A percentile compares a stretch with the other conserved stretches of the same genome.
Evolutionary conservation across 2,888 invertebrate species (phyloP).

Genomic region (Campaea margaritaria): DNA sequence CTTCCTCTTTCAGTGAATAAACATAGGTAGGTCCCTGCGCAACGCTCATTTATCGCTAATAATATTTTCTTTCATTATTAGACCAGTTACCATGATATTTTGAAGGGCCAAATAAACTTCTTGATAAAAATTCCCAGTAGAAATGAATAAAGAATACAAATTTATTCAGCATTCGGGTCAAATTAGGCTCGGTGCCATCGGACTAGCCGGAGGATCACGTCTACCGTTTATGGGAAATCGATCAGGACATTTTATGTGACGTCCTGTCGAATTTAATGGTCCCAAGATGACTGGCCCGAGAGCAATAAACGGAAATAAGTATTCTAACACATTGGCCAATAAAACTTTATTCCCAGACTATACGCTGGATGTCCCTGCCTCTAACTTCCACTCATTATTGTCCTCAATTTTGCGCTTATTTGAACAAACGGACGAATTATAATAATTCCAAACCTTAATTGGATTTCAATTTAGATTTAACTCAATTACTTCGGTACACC

Average conservation of each 20-base stretch:
- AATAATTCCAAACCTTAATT: constrained; percentile 49
- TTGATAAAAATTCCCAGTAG: constrained; percentile 6
- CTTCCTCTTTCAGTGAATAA: constrained; percentile 9
- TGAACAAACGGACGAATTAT: constrained; percentile 29
- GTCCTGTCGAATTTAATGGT: constrained; percentile 81
- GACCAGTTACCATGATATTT: too few species aligned
- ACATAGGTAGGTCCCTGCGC: neutral
- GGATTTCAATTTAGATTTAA: constrained; percentile 47
- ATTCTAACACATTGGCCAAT: constrained; percentile 79
- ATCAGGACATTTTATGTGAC: constrained; percentile 81
- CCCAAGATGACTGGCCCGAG: constrained; percentile 77
- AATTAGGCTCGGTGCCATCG: constrained; percentile 71
- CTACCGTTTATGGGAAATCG: constrained; percentile 83
- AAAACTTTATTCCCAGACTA: constrained; percentile 73
- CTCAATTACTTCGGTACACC: constrained; percentile 13
- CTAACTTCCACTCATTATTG: constrained; percentile 28
- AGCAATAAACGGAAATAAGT: constrained; percentile 80
- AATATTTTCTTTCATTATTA: neutral
- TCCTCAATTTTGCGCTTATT: constrained; percentile 22
- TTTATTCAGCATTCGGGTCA: constrained; percentile 49
- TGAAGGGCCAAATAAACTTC: too few species aligned
- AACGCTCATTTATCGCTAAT: neutral
- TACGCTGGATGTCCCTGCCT: constrained; percentile 49
- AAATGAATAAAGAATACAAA: neutral
- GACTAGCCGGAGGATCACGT: constrained; percentile 68